Conservation (phyloP, 2,113 vertebrate species). For the Himantopus leucocephalus region DNA sequence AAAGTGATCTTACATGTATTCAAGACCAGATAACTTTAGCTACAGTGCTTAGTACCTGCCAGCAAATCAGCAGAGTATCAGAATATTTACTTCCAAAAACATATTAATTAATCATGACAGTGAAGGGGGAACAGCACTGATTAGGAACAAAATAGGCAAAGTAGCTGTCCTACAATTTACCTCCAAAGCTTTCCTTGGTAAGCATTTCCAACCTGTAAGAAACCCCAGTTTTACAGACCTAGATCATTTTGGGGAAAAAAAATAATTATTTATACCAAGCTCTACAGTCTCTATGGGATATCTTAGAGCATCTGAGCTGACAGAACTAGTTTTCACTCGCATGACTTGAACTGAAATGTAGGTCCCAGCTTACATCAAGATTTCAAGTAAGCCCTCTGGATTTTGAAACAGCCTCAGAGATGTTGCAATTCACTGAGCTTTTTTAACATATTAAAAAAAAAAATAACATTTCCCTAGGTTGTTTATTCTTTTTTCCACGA, state of each 20-base stretch:
- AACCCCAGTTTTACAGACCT: neutral
- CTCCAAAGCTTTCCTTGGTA: neutral
- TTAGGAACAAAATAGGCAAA: neutral
- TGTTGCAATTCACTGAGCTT: neutral
- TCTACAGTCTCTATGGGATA: neutral
- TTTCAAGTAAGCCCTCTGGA: neutral
- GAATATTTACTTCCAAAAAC: neutral
- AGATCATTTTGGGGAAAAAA: neutral
- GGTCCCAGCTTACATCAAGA: slow-evolving; percentile 23
- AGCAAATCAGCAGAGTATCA: neutral
- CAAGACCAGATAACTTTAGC: neutral
- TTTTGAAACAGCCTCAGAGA: neutral
- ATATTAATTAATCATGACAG: neutral
- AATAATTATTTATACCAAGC: neutral
- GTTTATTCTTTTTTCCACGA: neutral
- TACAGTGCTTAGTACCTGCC: neutral
- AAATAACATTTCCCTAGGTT: neutral
- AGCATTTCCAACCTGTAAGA: neutral
- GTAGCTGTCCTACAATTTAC: neutral
- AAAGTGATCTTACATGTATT: neutral
- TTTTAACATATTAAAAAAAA: neutral
- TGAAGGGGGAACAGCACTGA: neutral
- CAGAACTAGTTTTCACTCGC: neutral
- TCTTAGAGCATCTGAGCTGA: slow-evolving; percentile 22
- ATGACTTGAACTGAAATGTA: slow-evolving; percentile 26